Evolutionary conservation across 2,888 invertebrate species (phyloP).

Genomic region (Sminthurinus aureus): DNA sequence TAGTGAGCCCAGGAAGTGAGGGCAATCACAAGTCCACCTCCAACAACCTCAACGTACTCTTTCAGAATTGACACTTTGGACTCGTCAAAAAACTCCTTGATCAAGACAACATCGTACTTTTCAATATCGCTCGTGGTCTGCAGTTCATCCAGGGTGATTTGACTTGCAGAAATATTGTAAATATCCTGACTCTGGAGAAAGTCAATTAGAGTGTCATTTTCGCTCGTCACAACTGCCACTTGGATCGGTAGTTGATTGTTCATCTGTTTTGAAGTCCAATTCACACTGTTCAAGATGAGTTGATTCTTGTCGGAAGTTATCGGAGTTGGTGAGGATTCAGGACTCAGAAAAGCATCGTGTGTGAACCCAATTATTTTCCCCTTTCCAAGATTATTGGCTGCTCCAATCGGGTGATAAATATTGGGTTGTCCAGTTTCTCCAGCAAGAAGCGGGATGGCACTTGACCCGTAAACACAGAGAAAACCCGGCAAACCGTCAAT

Average conservation of each 20-base stretch:
- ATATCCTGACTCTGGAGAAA: background rate
- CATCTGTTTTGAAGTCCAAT: background rate
- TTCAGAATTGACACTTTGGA: background rate
- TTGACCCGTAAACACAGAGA: constrained; percentile 7
- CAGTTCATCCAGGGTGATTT: background rate
- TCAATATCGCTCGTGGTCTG: background rate
- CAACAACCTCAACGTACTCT: constrained; percentile 19
- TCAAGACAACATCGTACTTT: constrained; percentile 13
- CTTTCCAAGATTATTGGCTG: background rate
- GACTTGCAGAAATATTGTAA: background rate
- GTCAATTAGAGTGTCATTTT: background rate
- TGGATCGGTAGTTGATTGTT: background rate
- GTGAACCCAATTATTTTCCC: constrained; percentile 17
- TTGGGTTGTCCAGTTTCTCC: background rate
- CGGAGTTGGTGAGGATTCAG: background rate
- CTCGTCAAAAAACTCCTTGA: constrained; percentile 7
- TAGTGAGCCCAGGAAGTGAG: constrained; percentile 30
- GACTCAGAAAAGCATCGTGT: constrained; percentile 24
- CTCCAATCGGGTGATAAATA: constrained; percentile 12
- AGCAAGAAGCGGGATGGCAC: constrained; percentile 7
- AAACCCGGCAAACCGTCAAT: constrained; percentile 18
- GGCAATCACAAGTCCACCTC: constrained; percentile 25
- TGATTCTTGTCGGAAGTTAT: background rate
- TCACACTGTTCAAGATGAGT: constrained; percentile 14
- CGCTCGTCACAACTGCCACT: background rate